These are phyloP conservation scores for Coptodon bakossiorum DNA, from an alignment of 2,113 vertebrate genomes.

Conservation along the genomic window DNA sequence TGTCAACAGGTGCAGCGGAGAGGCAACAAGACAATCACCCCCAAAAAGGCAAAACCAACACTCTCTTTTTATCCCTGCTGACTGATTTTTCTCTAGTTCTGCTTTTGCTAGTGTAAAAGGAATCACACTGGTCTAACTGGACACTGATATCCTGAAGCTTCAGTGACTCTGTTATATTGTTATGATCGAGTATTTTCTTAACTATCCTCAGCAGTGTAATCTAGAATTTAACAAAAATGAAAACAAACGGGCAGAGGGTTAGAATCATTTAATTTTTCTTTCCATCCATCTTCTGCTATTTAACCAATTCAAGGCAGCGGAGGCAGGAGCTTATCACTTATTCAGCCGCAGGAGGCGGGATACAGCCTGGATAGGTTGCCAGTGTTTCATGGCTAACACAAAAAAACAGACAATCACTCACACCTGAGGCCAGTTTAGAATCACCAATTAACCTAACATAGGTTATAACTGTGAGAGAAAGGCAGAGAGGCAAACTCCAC, in stretches of 20 bases:
- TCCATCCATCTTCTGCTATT: background rate
- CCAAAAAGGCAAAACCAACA: background rate
- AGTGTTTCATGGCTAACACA: background rate
- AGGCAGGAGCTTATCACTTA: background rate
- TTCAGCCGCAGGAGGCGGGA: background rate
- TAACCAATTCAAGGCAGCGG: background rate
- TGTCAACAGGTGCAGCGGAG: background rate
- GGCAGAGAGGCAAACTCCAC: background rate
- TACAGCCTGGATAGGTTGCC: background rate
- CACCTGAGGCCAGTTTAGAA: background rate
- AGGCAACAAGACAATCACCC: background rate
- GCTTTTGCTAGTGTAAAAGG: background rate
- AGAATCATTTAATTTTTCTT: background rate
- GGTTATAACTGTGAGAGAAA: background rate
- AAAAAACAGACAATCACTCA: background rate
- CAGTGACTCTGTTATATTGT: background rate
- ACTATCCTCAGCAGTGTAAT: background rate
- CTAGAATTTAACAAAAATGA: background rate
- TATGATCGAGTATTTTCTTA: background rate
- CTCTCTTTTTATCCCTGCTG: background rate
- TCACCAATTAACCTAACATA: background rate
- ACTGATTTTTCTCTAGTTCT: background rate
- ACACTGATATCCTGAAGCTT: background rate
- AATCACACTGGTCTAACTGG: background rate
- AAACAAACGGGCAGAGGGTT: background rate